These are phyloP conservation scores for Dicaeum eximium DNA, from an alignment of 2,113 vertebrate genomes.

Conservation along the genomic window DNA sequence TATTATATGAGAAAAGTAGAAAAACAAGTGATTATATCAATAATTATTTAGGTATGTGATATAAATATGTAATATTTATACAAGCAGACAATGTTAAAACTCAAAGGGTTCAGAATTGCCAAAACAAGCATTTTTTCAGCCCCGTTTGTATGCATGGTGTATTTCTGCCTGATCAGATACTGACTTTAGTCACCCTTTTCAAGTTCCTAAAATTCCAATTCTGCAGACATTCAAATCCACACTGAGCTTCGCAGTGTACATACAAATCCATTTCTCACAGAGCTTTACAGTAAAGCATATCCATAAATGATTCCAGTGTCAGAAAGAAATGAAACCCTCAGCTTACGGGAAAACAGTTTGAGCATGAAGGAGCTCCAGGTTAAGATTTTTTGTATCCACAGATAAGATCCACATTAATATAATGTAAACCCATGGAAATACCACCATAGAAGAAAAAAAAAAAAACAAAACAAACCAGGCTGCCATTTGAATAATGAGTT, in stretches of 20 bases:
- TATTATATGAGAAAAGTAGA: neutral
- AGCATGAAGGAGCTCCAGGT: neutral
- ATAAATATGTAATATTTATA: neutral
- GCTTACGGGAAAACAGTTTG: neutral
- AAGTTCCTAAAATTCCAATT: neutral
- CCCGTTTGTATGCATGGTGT: neutral
- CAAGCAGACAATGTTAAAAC: neutral
- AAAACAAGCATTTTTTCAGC: neutral
- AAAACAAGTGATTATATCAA: neutral
- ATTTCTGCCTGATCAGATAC: neutral
- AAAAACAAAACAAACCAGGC: neutral
- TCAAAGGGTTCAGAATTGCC: neutral
- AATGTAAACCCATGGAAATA: neutral
- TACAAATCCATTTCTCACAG: no score
- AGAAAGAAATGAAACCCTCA: neutral
- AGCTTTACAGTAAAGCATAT: neutral
- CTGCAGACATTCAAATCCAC: neutral
- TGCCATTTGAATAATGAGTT: constrained; percentile 2
- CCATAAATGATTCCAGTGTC: neutral
- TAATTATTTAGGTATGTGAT: neutral
- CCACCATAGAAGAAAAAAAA: neutral
- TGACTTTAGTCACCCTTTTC: neutral
- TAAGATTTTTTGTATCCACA: no score
- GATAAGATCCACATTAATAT: neutral
- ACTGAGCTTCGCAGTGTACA: neutral